Conservation (phyloP, 1,140 invertebrate species). For the Oncopeltus fasciatus region DNA sequence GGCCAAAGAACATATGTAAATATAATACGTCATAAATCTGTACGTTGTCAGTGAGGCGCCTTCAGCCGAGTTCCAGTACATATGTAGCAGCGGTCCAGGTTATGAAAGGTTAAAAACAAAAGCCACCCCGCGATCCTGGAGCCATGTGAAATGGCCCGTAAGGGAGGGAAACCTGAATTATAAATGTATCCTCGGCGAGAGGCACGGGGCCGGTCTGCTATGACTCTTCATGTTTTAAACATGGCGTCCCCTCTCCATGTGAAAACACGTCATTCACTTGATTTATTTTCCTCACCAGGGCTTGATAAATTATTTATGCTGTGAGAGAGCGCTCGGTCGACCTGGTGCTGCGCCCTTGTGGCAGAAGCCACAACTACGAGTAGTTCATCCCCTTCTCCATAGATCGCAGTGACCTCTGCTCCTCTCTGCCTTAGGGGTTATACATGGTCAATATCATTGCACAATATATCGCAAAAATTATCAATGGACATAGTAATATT, state of each 20-base stretch:
- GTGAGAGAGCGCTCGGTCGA: neutral
- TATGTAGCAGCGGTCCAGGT: too few species aligned
- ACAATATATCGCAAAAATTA: too few species aligned
- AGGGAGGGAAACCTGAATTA: neutral
- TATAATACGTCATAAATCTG: neutral
- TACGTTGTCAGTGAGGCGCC: too few species aligned
- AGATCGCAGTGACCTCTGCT: neutral
- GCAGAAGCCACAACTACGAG: neutral
- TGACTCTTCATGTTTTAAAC: slow-evolving; percentile 4
- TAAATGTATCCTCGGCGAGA: neutral
- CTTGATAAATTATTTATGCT: slow-evolving; percentile 7
- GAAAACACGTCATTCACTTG: slow-evolving; percentile 3
- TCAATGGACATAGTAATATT: too few species aligned
- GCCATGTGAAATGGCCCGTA: neutral
- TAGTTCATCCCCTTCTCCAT: neutral
- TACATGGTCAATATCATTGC: too few species aligned
- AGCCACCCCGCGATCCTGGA: neutral
- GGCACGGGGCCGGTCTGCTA: neutral
- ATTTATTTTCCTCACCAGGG: neutral
- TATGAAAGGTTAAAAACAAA: slow-evolving; percentile 9
- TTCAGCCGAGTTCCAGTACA: too few species aligned
- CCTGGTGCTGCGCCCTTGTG: neutral
- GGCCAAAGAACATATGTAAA: neutral
- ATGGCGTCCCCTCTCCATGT: slow-evolving; percentile 2
- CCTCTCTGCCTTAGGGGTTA: too few species aligned